phyloP scores from a whole-genome alignment of 2,888 invertebrate species.

The Ferrisia virgata region DNA sequence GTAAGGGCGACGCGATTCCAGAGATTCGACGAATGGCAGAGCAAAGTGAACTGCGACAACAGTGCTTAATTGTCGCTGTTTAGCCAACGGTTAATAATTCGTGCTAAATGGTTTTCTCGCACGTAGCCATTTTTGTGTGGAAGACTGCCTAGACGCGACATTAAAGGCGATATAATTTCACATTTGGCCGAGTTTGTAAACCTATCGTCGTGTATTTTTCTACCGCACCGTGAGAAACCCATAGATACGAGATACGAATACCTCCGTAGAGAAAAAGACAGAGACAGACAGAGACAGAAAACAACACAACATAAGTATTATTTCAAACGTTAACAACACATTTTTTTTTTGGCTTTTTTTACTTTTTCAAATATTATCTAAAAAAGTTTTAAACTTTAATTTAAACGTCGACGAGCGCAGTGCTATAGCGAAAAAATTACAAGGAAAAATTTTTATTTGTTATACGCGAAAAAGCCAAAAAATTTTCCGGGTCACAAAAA shows the following conservation, averaged over 20 bases:
- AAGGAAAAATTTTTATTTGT: neutral
- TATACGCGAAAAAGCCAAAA: too few species aligned
- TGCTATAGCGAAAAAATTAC: too few species aligned
- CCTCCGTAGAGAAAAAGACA: neutral
- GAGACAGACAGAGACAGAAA: neutral
- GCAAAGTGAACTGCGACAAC: neutral
- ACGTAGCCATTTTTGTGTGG: neutral
- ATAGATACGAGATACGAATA: too few species aligned
- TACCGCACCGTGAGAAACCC: neutral
- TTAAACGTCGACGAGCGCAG: neutral
- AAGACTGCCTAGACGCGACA: neutral
- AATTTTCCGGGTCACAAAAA: too few species aligned
- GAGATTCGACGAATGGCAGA: too few species aligned
- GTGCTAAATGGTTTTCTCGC: conserved; percentile 14
- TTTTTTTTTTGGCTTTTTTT: neutral
- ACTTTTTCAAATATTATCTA: neutral
- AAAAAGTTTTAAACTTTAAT: too few species aligned
- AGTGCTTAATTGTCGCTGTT: conserved; percentile 10
- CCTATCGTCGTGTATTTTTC: neutral
- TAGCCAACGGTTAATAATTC: conserved; percentile 25
- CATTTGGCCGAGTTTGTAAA: neutral
- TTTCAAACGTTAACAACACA: neutral
- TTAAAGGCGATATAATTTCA: conserved; percentile 7
- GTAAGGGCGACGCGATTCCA: too few species aligned
- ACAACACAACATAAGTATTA: neutral